Evolutionary conservation across 2,888 invertebrate genomes (phyloP).

Genomic region (Spilarctia lutea): DNA sequence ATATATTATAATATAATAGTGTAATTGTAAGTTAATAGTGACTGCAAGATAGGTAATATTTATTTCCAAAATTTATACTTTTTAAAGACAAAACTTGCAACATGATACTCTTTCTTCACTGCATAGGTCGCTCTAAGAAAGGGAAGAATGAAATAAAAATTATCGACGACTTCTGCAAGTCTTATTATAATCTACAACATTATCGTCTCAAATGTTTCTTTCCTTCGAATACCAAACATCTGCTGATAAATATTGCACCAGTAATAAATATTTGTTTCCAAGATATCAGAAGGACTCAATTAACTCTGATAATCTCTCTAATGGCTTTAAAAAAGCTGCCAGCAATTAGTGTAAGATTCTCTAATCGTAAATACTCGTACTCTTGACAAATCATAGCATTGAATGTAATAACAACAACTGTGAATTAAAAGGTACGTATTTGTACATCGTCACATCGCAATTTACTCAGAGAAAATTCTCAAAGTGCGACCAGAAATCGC

Average conservation of each 20-base stretch:
- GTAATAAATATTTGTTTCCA: slow-evolving; percentile 5
- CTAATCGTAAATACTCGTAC: background rate
- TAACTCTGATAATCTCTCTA: slow-evolving; percentile 18
- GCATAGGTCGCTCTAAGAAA: no score
- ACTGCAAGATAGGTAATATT: no score
- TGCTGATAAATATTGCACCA: background rate
- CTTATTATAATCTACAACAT: background rate
- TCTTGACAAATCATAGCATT: background rate
- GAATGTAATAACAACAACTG: background rate
- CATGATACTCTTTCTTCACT: no score
- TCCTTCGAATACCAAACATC: background rate
- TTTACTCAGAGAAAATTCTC: background rate
- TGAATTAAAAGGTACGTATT: background rate
- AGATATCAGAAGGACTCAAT: slow-evolving; percentile 3
- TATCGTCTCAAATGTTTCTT: background rate
- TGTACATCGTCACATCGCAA: background rate
- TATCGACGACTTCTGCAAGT: background rate
- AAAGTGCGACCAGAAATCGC: background rate
- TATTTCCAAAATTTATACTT: no score
- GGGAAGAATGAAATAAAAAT: background rate
- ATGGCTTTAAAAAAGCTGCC: slow-evolving; percentile 17
- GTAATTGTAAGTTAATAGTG: no score
- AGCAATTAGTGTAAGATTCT: slow-evolving; percentile 23
- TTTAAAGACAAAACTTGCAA: no score
- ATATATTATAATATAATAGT: no score